Evolutionary conservation across 2,113 vertebrate genomes (phyloP).

Genomic region (Triplophysa tibetana): DNA sequence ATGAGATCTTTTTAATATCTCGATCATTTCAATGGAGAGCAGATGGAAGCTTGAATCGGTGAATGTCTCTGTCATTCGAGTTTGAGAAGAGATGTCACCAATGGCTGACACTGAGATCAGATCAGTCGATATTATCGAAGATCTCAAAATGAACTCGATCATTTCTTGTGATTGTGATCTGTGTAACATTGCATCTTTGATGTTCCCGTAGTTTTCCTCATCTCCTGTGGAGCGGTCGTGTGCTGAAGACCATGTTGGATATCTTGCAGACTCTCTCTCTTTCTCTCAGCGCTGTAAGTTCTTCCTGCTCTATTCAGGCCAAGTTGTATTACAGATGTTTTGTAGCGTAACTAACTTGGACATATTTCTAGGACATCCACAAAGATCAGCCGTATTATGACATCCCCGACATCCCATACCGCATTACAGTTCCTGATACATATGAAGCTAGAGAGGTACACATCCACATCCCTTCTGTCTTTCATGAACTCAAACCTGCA

Average conservation of each 20-base stretch:
- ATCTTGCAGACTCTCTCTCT: constrained; percentile 96
- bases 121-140: no score
- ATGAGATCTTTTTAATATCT: no score
- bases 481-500: not conserved
- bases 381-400: constrained; percentile 98
- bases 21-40: no score
- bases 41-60: no score
- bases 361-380: constrained; percentile 87
- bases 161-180: no score
- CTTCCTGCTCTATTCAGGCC: not conserved
- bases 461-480: not conserved
- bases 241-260: constrained; percentile 96
- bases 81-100: no score
- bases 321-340: not conserved
- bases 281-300: constrained; percentile 91
- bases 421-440: constrained; percentile 94
- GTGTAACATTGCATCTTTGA: not conserved
- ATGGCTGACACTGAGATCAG: no score
- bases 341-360: not conserved
- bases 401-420: constrained; percentile 93
- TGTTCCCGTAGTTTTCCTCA: constrained; percentile 85
- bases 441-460: constrained; percentile 93
- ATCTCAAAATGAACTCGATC: no score
- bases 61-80: no score
- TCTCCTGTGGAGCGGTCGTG: constrained; percentile 93